phyloP scores from a whole-genome alignment of 2,113 vertebrate genomes.

The Melospiza georgiana region DNA sequence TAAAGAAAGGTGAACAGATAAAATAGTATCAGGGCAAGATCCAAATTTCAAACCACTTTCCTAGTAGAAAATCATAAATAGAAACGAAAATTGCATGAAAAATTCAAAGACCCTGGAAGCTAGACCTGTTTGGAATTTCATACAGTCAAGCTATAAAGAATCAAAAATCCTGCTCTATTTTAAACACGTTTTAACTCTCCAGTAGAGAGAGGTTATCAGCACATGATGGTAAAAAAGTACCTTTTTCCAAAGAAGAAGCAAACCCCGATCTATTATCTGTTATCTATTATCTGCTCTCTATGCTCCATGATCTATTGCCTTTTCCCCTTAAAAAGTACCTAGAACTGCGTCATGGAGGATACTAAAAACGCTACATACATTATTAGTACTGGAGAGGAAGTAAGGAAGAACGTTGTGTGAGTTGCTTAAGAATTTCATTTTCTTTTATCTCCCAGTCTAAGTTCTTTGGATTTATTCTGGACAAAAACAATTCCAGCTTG shows the following conservation, averaged over 20 bases:
- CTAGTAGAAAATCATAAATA: not conserved
- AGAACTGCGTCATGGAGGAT: not conserved
- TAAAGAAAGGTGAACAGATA: not conserved
- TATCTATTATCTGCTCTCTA: not conserved
- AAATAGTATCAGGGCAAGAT: not conserved
- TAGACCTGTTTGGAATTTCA: not conserved
- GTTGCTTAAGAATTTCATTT: not conserved
- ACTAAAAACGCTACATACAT: not conserved
- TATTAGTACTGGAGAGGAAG: not conserved
- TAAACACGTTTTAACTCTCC: not conserved
- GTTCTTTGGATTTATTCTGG: not conserved
- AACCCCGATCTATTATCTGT: not conserved
- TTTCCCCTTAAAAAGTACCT: not conserved
- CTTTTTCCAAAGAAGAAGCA: not conserved
- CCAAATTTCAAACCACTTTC: not conserved
- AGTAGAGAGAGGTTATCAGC: not conserved
- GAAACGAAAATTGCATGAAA: slow-evolving; percentile 29
- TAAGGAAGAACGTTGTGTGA: not conserved
- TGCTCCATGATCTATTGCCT: not conserved
- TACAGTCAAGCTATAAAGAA: not conserved
- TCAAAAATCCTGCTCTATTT: not conserved
- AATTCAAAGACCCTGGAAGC: slow-evolving; percentile 2
- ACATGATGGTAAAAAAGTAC: not conserved
- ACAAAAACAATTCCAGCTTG: not conserved
- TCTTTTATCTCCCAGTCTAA: not conserved